Conservation (phyloP, 2,797 vertebrate genomes). For the Glyptemys insculpta region DNA sequence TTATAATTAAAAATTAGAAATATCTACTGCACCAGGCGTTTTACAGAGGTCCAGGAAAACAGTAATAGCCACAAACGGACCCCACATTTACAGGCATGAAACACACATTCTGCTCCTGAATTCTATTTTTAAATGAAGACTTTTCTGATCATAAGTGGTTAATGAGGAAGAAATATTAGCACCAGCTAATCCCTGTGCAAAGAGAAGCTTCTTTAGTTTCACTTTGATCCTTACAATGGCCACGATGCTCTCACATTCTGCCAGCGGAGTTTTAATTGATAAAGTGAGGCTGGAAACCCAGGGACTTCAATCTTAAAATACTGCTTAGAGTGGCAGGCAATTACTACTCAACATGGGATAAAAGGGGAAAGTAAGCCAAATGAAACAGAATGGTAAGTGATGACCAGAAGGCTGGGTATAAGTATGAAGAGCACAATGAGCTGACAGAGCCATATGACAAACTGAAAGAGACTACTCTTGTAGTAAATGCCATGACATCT, state of each 20-base stretch:
- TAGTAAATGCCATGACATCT: accelerated
- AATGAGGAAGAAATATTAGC: background rate
- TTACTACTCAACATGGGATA: background rate
- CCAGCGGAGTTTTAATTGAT: background rate
- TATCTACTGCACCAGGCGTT: background rate
- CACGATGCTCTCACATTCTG: background rate
- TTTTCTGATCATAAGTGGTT: background rate
- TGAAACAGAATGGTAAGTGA: background rate
- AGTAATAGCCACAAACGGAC: background rate
- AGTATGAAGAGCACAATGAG: accelerated
- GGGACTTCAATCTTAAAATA: background rate
- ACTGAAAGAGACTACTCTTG: background rate
- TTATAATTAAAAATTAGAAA: background rate
- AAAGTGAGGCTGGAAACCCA: background rate
- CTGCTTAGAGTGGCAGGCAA: background rate
- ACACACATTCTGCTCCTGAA: background rate
- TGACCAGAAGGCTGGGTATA: background rate
- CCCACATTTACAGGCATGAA: background rate
- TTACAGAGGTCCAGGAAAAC: background rate
- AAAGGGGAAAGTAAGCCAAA: accelerated
- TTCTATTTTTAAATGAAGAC: background rate
- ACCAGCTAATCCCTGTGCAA: background rate
- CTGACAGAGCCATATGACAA: background rate
- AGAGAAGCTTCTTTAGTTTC: background rate
- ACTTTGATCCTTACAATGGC: background rate